phyloP scores from a whole-genome alignment of 2,797 vertebrate genomes.

The Parauchenoglanis ngamensis region DNA sequence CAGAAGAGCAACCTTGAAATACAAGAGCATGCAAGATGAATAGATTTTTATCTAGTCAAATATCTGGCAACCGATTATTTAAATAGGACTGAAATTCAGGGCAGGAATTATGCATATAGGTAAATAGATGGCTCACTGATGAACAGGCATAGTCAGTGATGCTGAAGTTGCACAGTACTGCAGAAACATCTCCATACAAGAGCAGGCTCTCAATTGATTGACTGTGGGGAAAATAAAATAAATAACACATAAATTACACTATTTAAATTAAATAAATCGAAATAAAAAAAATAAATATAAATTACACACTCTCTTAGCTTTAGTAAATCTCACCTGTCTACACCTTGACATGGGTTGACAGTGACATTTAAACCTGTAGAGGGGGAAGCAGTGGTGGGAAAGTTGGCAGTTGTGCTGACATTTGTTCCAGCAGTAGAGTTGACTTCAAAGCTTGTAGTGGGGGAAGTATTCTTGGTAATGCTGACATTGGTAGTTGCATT shows the following conservation, averaged over 20 bases:
- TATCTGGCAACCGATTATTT: not conserved
- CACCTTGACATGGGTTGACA: slow-evolving; percentile 9
- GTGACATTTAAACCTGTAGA: no score
- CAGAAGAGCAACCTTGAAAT: slow-evolving; percentile 13
- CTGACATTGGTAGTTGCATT: no score
- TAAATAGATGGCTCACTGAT: slow-evolving; percentile 44
- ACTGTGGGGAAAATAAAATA: not conserved
- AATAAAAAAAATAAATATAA: not conserved
- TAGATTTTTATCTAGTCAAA: not conserved
- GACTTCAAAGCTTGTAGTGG: no score
- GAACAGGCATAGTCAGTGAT: slow-evolving; percentile 55
- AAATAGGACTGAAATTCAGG: not conserved
- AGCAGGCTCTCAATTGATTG: not conserved
- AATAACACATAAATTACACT: no score
- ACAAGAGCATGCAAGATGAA: not conserved
- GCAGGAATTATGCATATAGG: not conserved
- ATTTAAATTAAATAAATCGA: no score
- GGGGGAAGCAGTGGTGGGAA: no score
- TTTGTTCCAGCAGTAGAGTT: not conserved
- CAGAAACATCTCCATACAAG: slow-evolving; percentile 13
- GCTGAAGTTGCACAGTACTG: slow-evolving; percentile 53
- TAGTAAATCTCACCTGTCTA: slow-evolving; percentile 29
- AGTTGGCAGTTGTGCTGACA: not conserved
- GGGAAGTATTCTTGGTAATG: no score
- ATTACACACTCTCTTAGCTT: not conserved